A percentile compares a stretch with the other conserved stretches of the same genome.
These are phyloP conservation scores for Rhombomys opimus DNA, from an alignment of 2,113 vertebrate genomes.

Conservation along the genomic window DNA sequence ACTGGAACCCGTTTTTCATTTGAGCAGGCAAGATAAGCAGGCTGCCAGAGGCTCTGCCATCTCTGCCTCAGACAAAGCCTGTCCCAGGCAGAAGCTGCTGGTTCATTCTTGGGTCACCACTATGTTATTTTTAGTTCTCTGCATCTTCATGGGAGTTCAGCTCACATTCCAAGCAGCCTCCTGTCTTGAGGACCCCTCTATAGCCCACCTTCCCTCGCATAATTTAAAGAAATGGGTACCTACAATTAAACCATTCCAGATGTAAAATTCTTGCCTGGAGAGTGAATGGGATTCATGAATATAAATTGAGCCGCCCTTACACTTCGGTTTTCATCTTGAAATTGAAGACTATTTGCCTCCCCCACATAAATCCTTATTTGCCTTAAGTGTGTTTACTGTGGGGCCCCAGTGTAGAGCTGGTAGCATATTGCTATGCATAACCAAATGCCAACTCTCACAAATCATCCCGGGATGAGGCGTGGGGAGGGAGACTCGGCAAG, in stretches of 20 bases:
- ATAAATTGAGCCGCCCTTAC: constrained; percentile 72
- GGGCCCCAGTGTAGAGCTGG: constrained; percentile 6
- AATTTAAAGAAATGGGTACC: constrained; percentile 16
- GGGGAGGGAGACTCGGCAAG: neutral
- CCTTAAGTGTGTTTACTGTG: constrained; percentile 58
- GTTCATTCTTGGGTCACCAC: constrained; percentile 67
- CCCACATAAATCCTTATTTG: constrained; percentile 75
- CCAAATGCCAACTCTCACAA: constrained; percentile 44
- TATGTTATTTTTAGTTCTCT: neutral
- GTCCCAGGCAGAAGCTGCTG: neutral
- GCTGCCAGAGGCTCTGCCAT: neutral
- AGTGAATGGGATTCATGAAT: constrained; percentile 79
- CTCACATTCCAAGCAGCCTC: neutral
- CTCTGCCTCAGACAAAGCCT: neutral
- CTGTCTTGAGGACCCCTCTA: neutral
- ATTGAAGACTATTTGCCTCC: neutral
- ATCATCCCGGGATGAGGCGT: neutral
- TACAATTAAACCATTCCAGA: constrained; percentile 76
- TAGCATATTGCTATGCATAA: constrained; percentile 48
- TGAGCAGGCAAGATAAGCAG: constrained; percentile 63
- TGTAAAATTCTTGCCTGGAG: constrained; percentile 75
- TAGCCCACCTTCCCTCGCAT: neutral
- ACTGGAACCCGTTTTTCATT: constrained; percentile 62
- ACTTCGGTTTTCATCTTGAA: constrained; percentile 69
- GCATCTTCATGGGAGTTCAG: neutral